Percentiles rank a stretch among this genome's conserved stretches.
Evolutionary conservation across 2,797 vertebrate species (phyloP).

Genomic region (Microchirus variegatus): DNA sequence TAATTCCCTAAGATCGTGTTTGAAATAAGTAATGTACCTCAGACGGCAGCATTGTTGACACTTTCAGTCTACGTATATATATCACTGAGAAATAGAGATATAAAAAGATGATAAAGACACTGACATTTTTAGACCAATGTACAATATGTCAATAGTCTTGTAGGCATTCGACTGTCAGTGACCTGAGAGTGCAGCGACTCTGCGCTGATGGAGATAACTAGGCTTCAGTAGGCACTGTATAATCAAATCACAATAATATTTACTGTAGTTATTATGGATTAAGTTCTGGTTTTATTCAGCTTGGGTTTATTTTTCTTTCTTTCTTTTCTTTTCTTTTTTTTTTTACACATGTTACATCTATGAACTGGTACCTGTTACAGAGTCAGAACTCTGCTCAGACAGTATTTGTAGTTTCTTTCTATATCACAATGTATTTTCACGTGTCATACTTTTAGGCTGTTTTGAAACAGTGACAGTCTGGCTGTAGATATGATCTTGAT

Average conservation of each 20-base stretch:
- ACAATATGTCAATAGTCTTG: conserved; percentile 16
- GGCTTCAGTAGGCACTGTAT: conserved; percentile 12
- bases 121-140: conserved; percentile 10
- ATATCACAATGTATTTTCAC: conserved; percentile 10
- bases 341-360: conserved; percentile 17
- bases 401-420: conserved; percentile 14
- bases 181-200: not conserved
- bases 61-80: not conserved
- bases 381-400: conserved; percentile 12
- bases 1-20: no score
- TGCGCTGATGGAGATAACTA: not conserved
- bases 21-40: no score
- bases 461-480: not conserved
- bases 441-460: conserved; percentile 9
- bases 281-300: conserved; percentile 7
- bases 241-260: conserved; percentile 12
- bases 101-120: conserved; percentile 1
- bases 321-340: no score
- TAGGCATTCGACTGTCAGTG: conserved; percentile 10
- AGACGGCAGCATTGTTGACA: not conserved
- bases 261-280: not conserved
- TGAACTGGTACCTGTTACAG: conserved; percentile 39
- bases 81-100: conserved; percentile 7
- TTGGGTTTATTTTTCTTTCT: conserved; percentile 27
- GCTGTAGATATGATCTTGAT: not conserved